A percentile compares a stretch with the other conserved stretches of the same genome.
These are phyloP conservation scores for Zootoca vivipara DNA, from an alignment of 2,113 vertebrate species.

Conservation along the genomic window DNA sequence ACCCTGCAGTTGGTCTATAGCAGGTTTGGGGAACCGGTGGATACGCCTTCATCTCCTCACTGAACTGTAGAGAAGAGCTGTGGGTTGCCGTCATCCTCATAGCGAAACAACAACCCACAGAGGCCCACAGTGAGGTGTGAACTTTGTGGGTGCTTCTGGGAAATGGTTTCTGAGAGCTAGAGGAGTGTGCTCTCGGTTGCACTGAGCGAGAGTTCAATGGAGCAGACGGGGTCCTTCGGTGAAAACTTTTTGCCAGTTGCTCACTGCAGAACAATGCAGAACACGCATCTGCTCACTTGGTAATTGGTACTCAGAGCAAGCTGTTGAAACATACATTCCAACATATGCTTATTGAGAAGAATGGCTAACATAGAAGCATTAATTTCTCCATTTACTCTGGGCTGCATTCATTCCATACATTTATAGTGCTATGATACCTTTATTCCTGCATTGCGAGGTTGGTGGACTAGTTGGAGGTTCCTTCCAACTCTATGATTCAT, in stretches of 20 bases:
- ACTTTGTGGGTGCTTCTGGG: neutral
- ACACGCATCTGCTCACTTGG: too few species aligned
- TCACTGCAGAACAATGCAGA: neutral
- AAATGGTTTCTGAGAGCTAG: neutral
- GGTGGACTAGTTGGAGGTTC: too few species aligned
- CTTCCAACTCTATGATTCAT: too few species aligned
- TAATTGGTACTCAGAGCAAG: too few species aligned
- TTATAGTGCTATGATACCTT: too few species aligned
- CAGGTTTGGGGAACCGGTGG: neutral
- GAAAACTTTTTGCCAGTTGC: neutral
- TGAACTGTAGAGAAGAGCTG: neutral
- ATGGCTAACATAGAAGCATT: too few species aligned
- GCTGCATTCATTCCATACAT: too few species aligned
- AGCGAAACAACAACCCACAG: neutral
- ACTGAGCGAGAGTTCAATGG: neutral
- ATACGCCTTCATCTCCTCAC: rapidly evolving
- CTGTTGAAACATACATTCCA: too few species aligned
- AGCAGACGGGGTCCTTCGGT: too few species aligned
- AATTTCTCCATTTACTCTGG: too few species aligned
- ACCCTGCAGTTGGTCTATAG: neutral
- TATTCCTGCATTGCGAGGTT: too few species aligned
- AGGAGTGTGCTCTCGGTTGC: neutral
- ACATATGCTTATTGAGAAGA: too few species aligned
- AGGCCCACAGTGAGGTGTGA: constrained; percentile 20
- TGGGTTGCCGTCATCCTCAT: neutral